phyloP scores from a whole-genome alignment of 1,140 invertebrate genomes.

The Nebria ingens region DNA sequence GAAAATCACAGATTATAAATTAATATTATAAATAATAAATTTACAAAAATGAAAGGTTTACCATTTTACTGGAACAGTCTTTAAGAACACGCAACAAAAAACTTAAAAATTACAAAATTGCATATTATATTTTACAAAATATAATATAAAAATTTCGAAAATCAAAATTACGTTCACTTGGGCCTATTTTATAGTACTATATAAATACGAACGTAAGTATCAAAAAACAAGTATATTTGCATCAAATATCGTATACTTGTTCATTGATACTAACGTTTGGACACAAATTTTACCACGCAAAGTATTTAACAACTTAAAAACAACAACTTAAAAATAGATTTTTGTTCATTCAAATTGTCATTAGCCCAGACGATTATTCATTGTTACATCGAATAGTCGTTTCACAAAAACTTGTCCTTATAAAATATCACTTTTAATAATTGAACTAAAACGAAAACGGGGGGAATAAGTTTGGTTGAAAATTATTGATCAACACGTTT shows the following conservation, averaged over 20 bases:
- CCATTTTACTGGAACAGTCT: constrained; percentile 4
- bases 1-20: constrained; percentile 21
- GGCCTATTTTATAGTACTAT: not conserved
- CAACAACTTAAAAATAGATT: too few relatives aligned
- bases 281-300: too few relatives aligned
- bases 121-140: not conserved
- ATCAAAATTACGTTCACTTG: not conserved
- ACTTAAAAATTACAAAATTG: not conserved
- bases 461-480: too few relatives aligned
- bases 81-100: not conserved
- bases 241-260: not conserved
- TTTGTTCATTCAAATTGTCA: too few relatives aligned
- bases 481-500: not conserved
- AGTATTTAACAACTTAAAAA: too few relatives aligned
- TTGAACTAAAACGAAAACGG: not conserved
- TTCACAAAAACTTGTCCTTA: not conserved
- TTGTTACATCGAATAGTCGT: not conserved
- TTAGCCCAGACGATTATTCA: too few relatives aligned
- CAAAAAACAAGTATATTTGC: not conserved
- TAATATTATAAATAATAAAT: constrained; percentile 13
- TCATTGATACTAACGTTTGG: not conserved
- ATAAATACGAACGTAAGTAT: not conserved
- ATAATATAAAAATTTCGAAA: not conserved
- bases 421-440: not conserved
- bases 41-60: constrained; percentile 2